These are phyloP conservation scores for Brachymystax lenok DNA, from an alignment of 2,797 vertebrate genomes.

Conservation along the genomic window DNA sequence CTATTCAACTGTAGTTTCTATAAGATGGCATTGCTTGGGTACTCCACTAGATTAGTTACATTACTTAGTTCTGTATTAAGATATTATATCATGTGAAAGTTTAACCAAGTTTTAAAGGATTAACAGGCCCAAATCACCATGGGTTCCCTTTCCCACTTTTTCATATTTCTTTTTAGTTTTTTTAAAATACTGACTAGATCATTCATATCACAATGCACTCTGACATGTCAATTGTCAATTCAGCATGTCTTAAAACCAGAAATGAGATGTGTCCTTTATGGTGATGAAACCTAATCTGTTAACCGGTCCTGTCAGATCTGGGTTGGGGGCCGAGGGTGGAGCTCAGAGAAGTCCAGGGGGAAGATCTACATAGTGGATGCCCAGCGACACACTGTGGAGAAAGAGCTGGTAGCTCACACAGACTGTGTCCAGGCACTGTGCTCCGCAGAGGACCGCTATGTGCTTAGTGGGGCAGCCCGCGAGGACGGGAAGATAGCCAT, in stretches of 20 bases:
- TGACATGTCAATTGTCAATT: not conserved
- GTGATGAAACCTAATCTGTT: not conserved
- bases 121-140: no score
- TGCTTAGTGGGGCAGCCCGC: conserved; percentile 88
- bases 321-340: conserved; percentile 83
- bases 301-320: conserved; percentile 78
- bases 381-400: conserved; percentile 79
- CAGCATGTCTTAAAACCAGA: not conserved
- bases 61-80: not conserved
- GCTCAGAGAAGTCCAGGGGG: conserved; percentile 77
- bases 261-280: not conserved
- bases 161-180: no score
- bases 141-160: no score
- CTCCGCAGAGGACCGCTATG: conserved; percentile 90
- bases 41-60: no score
- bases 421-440: conserved; percentile 85
- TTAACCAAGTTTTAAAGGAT: no score
- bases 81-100: not conserved
- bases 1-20: not conserved
- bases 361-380: conserved; percentile 88
- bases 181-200: not conserved
- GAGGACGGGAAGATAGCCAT: conserved; percentile 95
- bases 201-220: not conserved
- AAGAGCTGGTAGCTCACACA: conserved; percentile 87
- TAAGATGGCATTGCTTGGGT: no score